Evolutionary conservation across 1,140 invertebrate species (phyloP).

Genomic region (Polypedilum pembai): DNA sequence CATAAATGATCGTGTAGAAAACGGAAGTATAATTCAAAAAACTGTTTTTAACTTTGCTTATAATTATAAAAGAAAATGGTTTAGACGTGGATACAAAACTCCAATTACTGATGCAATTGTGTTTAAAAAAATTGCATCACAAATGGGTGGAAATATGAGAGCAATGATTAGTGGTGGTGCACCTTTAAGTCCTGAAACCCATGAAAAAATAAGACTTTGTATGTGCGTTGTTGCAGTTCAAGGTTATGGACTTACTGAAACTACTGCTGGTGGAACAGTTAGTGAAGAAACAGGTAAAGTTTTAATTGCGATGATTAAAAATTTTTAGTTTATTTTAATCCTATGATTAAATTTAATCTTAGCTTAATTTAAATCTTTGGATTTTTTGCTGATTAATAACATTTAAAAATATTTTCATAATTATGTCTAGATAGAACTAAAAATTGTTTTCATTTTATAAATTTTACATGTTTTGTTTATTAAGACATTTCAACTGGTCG

Average conservation of each 20-base stretch:
- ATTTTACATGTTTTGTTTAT: no score
- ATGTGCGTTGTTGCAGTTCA: constrained; percentile 85
- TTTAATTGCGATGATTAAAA: no score
- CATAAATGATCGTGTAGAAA: constrained; percentile 78
- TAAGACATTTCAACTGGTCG: constrained; percentile 53
- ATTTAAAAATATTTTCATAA: no score
- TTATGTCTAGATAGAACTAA: no score
- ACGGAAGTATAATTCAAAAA: no score
- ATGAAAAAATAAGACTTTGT: constrained; percentile 48
- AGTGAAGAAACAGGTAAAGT: no score
- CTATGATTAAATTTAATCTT: no score
- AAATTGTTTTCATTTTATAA: no score
- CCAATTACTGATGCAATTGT: constrained; percentile 72
- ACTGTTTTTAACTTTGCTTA: constrained; percentile 92
- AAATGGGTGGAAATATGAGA: constrained; percentile 81
- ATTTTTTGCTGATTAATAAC: no score
- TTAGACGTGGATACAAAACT: constrained; percentile 72
- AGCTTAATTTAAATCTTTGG: no score
- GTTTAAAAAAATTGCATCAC: constrained; percentile 66
- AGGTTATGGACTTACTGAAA: constrained; percentile 97
- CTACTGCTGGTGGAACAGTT: constrained; percentile 86
- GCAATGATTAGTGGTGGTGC: constrained; percentile 89
- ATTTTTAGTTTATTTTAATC: no score
- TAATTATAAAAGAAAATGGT: constrained; percentile 83
- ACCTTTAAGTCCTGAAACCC: constrained; percentile 90